These are phyloP conservation scores for Clostera curtula DNA, from an alignment of 2,888 invertebrate genomes.

Conservation along the genomic window DNA sequence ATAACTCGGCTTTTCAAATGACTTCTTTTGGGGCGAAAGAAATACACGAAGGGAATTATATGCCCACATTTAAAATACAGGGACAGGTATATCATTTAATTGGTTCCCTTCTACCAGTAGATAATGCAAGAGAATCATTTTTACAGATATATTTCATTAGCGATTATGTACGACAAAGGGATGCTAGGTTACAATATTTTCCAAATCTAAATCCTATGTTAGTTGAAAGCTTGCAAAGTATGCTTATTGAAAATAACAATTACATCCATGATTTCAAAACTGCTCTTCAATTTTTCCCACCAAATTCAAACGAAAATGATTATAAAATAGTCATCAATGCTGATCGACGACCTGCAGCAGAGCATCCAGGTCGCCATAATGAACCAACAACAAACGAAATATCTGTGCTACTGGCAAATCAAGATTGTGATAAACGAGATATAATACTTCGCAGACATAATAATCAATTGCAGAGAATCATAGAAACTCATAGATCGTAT, in stretches of 20 bases:
- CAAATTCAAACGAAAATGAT: neutral
- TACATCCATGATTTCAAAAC: slow-evolving; percentile 1
- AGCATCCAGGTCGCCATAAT: slow-evolving; percentile 2
- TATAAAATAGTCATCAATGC: slow-evolving; percentile 3
- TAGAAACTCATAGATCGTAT: slow-evolving; percentile 2
- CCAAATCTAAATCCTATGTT: slow-evolving; percentile 1
- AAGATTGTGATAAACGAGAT: slow-evolving; percentile 2
- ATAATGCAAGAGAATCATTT: slow-evolving; percentile 1
- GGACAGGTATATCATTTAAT: slow-evolving; percentile 7
- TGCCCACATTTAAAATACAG: slow-evolving; percentile 8
- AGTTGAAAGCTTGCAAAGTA: slow-evolving; percentile 1
- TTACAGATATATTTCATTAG: slow-evolving; percentile 6
- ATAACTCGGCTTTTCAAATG: slow-evolving; percentile 7
- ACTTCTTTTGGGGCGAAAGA: slow-evolving; percentile 6
- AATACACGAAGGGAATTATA: neutral
- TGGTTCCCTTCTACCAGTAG: too few relatives aligned
- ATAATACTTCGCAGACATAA: slow-evolving; percentile 1
- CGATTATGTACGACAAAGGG: slow-evolving; percentile 4
- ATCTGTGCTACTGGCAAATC: slow-evolving; percentile 1
- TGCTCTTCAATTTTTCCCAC: neutral
- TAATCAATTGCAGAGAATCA: neutral
- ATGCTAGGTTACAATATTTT: slow-evolving; percentile 1
- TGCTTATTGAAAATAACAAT: neutral
- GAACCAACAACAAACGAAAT: slow-evolving; percentile 2
- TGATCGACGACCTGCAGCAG: neutral